Evolutionary conservation across 1,140 invertebrate genomes (phyloP).

Genomic region (Eumaeus atala): DNA sequence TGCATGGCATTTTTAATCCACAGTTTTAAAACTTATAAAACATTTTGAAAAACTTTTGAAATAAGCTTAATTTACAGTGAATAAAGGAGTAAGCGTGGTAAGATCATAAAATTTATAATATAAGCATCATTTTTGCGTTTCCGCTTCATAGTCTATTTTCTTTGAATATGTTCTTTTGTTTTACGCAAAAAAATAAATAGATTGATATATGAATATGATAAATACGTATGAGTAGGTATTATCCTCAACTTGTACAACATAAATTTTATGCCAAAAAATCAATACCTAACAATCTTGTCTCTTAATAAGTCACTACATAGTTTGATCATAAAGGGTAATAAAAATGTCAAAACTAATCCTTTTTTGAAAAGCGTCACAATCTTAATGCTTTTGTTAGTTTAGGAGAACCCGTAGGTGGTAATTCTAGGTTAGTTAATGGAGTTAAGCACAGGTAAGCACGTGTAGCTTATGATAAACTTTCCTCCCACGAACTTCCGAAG

Average conservation of each 20-base stretch:
- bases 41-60: no score
- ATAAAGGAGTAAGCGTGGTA: no score
- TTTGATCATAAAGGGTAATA: neutral
- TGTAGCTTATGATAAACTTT: constrained; percentile 11
- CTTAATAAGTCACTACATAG: neutral
- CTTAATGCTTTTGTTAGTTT: constrained; percentile 9
- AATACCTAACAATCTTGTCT: neutral
- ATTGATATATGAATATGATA: no score
- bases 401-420: constrained; percentile 7
- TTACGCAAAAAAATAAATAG: no score
- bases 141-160: no score
- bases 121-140: no score
- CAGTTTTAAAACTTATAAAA: no score
- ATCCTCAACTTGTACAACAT: neutral
- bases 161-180: no score
- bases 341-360: neutral
- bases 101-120: no score
- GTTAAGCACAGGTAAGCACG: constrained; percentile 7
- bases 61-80: no score
- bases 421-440: constrained; percentile 10
- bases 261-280: neutral
- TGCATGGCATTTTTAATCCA: no score
- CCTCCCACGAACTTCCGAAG: neutral
- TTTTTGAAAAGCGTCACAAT: neutral
- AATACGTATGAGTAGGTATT: no score